phyloP scores from a whole-genome alignment of 2,797 vertebrate genomes.

The Glossophaga mutica region DNA sequence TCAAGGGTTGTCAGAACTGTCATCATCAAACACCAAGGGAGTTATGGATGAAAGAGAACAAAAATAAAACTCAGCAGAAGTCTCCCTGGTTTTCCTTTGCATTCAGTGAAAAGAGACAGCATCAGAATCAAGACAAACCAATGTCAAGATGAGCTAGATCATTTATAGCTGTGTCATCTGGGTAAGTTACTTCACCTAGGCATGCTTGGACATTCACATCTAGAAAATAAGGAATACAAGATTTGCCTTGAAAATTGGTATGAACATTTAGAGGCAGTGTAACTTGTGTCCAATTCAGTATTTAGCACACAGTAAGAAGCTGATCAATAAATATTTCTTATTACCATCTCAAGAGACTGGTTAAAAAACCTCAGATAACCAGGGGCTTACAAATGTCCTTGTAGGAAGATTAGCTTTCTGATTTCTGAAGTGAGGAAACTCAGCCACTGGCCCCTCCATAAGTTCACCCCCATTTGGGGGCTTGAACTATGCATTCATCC shows the following conservation, averaged over 20 bases:
- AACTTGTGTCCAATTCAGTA: neutral
- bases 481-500: slow-evolving; percentile 52
- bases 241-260: neutral
- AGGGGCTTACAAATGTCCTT: neutral
- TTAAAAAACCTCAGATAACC: neutral
- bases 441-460: neutral
- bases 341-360: neutral
- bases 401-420: neutral
- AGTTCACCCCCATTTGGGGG: neutral
- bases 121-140: neutral
- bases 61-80: neutral
- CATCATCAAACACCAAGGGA: neutral
- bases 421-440: slow-evolving; percentile 25
- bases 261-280: neutral
- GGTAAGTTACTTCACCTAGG: neutral
- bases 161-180: neutral
- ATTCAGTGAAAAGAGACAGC: slow-evolving; percentile 20
- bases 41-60: neutral
- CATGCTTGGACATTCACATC: neutral
- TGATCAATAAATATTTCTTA: neutral
- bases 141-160: neutral
- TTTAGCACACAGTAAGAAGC: neutral
- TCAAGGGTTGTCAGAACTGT: neutral
- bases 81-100: neutral
- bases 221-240: neutral